phyloP scores from a whole-genome alignment of 2,797 vertebrate species.

The Leptoclinus maculatus region DNA sequence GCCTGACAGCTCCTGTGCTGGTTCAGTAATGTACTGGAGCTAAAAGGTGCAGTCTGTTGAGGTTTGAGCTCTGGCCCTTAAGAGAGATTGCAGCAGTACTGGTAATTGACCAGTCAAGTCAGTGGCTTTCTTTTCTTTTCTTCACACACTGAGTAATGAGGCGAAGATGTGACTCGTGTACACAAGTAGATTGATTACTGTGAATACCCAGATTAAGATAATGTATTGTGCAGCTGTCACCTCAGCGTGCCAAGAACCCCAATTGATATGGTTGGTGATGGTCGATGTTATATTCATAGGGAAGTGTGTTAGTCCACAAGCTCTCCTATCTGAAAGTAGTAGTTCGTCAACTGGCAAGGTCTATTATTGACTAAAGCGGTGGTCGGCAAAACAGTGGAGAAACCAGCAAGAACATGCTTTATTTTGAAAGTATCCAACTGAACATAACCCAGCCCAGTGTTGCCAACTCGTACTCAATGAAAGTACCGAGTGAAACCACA shows the following conservation, averaged over 20 bases:
- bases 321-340: not conserved
- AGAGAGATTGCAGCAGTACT: not conserved
- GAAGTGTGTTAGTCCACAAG: not conserved
- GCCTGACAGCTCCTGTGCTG: not conserved
- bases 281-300: not conserved
- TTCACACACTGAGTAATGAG: constrained; percentile 7
- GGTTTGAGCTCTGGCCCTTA: constrained; percentile 7
- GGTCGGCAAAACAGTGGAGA: not conserved
- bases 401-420: not conserved
- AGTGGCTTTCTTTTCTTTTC: not conserved
- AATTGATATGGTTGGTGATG: not conserved
- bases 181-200: not conserved
- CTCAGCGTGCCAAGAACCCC: not conserved
- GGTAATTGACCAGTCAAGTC: constrained; percentile 9
- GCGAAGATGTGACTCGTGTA: not conserved
- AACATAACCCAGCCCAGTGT: not conserved
- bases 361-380: not conserved
- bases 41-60: constrained; percentile 22
- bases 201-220: not conserved
- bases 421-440: not conserved
- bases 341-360: not conserved
- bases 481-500: no score
- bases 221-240: not conserved
- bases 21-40: not conserved
- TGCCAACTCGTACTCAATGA: no score